A percentile compares a stretch with the other conserved stretches of the same genome.
phyloP scores from a whole-genome alignment of 30 jellyfish, hydroid and myxozoan species.

The Rhopilema esculentum region DNA sequence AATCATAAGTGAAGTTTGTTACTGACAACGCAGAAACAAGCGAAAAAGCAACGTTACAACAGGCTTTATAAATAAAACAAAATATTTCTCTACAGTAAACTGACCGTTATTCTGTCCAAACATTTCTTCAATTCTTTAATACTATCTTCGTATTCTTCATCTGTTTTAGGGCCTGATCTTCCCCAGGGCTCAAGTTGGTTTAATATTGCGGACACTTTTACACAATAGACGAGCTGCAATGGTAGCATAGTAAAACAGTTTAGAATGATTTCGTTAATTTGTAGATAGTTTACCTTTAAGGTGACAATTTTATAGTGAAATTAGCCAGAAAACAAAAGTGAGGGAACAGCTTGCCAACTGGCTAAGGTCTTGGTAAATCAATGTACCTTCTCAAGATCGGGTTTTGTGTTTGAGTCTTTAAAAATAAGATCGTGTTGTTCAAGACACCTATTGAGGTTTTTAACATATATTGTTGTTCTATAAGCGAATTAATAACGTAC shows the following conservation, averaged over 20 bases:
- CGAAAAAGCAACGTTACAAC: not conserved
- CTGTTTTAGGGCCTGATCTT: conserved; percentile 36
- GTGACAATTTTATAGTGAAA: not conserved
- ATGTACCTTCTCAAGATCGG: too few species aligned
- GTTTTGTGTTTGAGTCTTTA: too few species aligned
- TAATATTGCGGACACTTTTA: conserved; percentile 60
- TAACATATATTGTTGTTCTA: too few species aligned
- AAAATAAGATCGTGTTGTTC: too few species aligned
- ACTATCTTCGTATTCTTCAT: conserved; percentile 42
- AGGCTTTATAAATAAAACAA: not conserved
- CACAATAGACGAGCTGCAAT: conserved; percentile 77
- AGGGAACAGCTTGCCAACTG: too few species aligned
- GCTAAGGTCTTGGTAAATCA: too few species aligned
- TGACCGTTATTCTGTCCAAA: conserved; percentile 79
- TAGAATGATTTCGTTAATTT: not conserved
- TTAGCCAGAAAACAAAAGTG: not conserved
- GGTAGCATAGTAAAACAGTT: not conserved
- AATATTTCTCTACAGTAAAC: not conserved
- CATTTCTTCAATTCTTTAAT: conserved; percentile 80
- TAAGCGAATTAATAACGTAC: too few species aligned
- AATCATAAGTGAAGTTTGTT: not conserved
- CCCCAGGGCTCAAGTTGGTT: conserved; percentile 88
- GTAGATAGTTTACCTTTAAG: not conserved
- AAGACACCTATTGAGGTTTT: too few species aligned
- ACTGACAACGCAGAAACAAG: not conserved